Evolutionary conservation across 2,797 vertebrate species (phyloP), one percentile per base, ranked within the genome.

Genomic region (Kryptopterus vitreolus): DNA sequence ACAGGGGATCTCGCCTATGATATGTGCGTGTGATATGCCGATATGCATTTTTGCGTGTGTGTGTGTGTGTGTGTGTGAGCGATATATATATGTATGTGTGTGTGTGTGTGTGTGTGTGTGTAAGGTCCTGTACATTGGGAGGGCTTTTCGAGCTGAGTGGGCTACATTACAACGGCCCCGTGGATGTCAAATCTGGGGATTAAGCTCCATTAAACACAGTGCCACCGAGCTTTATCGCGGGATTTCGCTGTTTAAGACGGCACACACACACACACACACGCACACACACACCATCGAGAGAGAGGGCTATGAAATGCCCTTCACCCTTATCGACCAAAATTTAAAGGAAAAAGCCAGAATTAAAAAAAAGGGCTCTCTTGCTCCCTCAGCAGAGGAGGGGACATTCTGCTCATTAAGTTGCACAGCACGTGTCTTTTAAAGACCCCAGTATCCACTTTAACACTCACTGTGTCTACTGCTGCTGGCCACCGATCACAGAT

Each of bases 161-260:
- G 84, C 89, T 89, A 91, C 93, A 92, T 92, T 91, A 92, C 89
- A 90, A 91, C 88, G 87, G 89, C 88, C 89, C 89, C 88, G 90
- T 84, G 87, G 92, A 92, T 92, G 92, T 92, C 88, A 92, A 93
- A 93, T 92, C 91, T 91, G 90, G 86, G 91, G 92, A 93, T 93
- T 92, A 92, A 91, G 92, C 91, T 92, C 92, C 91, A 93, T 94
- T 94, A 92, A 94, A 93, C 91, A 93, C 88, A 86, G 91, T 89
- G 84, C 87, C 66, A 89, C 81, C 65, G 72, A 91, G 91, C 89
- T 92, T 93, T 92, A 93, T 93, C 90, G 92, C 84, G 80, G 89
- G 90, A 91, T 91, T 92, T 91, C 90, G 90, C 86, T 91, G 87
- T 86, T 89, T 92, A 91, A 91, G 66, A 53, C 43, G 59, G 57